phyloP scores from a whole-genome alignment of 2,113 vertebrate species.

The Neolamprologus falcicula region DNA sequence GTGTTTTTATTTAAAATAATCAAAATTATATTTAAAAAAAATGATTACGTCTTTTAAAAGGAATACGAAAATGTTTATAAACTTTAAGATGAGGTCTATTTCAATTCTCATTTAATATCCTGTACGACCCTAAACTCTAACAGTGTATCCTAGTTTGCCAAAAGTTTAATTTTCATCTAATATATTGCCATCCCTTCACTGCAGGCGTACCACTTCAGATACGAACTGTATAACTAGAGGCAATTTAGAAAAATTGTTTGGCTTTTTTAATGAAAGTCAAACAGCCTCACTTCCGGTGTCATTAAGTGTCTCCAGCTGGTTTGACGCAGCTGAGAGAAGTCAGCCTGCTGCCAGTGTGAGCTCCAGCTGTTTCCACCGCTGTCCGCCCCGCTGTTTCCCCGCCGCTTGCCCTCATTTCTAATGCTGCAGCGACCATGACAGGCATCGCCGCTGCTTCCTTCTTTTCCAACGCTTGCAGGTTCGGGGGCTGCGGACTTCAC shows the following conservation, averaged over 20 bases:
- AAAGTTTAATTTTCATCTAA: not conserved
- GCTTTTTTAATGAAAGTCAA: constrained; percentile 21
- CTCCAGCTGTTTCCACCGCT: constrained; percentile 67
- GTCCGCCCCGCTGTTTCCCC: constrained; percentile 35
- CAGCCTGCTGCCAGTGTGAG: not conserved
- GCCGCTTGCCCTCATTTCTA: constrained; percentile 59
- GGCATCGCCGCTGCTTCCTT: constrained; percentile 95
- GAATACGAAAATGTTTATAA: not conserved
- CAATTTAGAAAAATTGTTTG: not conserved
- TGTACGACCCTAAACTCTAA: not conserved
- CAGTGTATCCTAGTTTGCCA: not conserved
- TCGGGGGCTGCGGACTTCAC: constrained; percentile 89
- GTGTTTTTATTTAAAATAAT: not conserved
- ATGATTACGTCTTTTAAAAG: not conserved
- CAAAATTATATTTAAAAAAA: rapidly evolving
- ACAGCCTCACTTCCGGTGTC: constrained; percentile 15
- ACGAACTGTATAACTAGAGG: not conserved
- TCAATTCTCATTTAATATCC: not conserved
- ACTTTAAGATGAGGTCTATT: not conserved
- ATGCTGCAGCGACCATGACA: constrained; percentile 87
- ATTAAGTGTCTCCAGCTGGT: not conserved
- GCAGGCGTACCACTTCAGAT: not conserved
- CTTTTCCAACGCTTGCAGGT: constrained; percentile 92
- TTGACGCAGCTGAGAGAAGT: constrained; percentile 21
- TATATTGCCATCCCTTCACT: not conserved